These are phyloP conservation scores for Lepus timidus DNA, from an alignment of 2,113 vertebrate genomes.

Conservation along the genomic window DNA sequence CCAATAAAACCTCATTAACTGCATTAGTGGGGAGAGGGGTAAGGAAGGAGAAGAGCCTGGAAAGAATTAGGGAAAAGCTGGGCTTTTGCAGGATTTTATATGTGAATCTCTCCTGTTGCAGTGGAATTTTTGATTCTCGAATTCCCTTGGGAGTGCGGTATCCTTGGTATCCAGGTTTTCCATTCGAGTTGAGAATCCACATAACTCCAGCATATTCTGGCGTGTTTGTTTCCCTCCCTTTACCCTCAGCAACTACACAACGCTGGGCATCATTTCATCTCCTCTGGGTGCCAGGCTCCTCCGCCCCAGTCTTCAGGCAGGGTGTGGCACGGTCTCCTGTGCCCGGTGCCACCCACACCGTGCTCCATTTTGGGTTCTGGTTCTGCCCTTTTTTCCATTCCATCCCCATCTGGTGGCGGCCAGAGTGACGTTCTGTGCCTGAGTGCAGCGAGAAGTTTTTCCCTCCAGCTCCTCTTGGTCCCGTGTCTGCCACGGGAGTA, in stretches of 20 bases:
- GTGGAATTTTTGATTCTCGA: conserved; percentile 56
- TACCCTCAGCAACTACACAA: not conserved
- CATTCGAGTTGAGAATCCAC: not conserved
- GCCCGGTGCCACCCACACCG: not conserved
- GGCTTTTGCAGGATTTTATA: conserved; percentile 30
- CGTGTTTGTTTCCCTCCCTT: not conserved
- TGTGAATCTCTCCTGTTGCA: not conserved
- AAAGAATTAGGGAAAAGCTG: conserved; percentile 60
- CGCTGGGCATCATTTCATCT: not conserved
- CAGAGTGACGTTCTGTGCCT: not conserved
- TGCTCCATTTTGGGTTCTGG: not conserved
- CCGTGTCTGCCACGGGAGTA: not conserved
- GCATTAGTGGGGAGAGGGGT: not conserved
- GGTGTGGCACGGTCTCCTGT: not conserved
- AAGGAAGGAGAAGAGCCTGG: conserved; percentile 44
- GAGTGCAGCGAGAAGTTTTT: not conserved
- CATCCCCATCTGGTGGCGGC: not conserved
- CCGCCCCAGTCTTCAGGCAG: not conserved
- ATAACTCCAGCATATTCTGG: not conserved
- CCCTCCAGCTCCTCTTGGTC: not conserved
- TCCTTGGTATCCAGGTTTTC: not conserved
- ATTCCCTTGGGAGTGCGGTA: conserved; percentile 39
- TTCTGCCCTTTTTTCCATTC: not conserved
- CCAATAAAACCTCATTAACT: conserved; percentile 68
- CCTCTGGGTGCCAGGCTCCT: not conserved